Evolutionary conservation across 2,888 invertebrate species (phyloP), one percentile per base, ranked within the genome.

Genomic region (Acleris literana): DNA sequence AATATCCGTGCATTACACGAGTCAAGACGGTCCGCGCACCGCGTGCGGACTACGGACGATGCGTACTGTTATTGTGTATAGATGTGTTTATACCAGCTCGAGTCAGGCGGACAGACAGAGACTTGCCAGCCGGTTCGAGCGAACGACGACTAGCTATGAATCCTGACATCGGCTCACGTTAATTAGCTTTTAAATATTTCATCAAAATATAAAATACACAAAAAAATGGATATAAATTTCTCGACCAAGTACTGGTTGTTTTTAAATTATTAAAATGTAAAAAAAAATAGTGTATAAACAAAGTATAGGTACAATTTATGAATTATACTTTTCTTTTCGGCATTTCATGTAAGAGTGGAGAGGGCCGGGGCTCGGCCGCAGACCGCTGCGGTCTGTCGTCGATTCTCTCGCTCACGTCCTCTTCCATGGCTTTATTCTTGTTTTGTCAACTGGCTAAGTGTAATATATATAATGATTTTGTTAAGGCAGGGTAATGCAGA

Each of bases 201-300:
- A 92, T 92, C 89, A 92, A 92, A 92, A 91, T 90, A 92, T 92
- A 92, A 92, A 92, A 92, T 92, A 92, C 88, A 91, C 92, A 92
- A 92, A 92, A 92, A 92, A 90, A 91, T 88, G 90, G 88, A 91
- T 90, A 91, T 91, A 91, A 92, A 92, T 90, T 91, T 91, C 87
- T 88, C 92, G 90, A 92, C 92, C 92, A 88, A 91, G 85, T 88
- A 89, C 89, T 92, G 92, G 92, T 92, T 92, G 92, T 92, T 91
- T 90, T 92, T 92, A 92, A 92, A 92, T 92, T 92, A 92, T 92
- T 92, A 92, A 92, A 92, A 92, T 91, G 90, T 92, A 92, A 92
- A 92, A 92, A 92, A 92, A 92, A 91, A 88, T 92, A 92, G 92
- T 85, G 82, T 92, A 90, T 92, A 92, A 90, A 91, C 88, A 90